Evolutionary conservation across 2,113 vertebrate species (phyloP).

Genomic region (Athene cunicularia): DNA sequence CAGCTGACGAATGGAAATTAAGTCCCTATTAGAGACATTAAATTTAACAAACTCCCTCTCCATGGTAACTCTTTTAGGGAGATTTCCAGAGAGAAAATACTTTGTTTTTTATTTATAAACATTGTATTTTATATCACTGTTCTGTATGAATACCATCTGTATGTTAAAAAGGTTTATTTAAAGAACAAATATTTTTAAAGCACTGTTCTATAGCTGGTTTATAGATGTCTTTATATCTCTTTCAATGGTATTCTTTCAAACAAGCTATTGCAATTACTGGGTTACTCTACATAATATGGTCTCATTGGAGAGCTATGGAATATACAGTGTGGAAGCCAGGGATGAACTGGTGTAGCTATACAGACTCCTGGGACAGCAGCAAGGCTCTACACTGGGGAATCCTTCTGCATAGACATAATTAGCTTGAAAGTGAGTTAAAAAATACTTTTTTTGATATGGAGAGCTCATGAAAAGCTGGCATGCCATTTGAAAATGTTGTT

Average conservation of each 20-base stretch:
- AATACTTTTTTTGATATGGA: neutral
- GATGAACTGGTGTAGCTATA: neutral
- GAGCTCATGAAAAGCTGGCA: neutral
- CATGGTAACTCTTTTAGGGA: neutral
- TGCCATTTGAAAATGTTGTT: neutral
- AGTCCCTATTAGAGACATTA: neutral
- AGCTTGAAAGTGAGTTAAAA: neutral
- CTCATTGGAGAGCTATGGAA: neutral
- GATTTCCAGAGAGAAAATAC: neutral
- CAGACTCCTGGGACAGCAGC: neutral
- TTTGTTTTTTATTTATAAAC: neutral
- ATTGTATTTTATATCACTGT: neutral
- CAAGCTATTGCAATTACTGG: neutral
- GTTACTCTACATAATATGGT: neutral
- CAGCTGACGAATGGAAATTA: neutral
- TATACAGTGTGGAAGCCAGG: neutral
- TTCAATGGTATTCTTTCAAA: neutral
- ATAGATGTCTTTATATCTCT: neutral
- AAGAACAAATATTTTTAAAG: neutral
- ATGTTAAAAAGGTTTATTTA: neutral
- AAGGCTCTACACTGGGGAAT: neutral
- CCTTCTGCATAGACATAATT: neutral
- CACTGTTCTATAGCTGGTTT: neutral
- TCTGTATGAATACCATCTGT: neutral
- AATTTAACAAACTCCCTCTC: neutral